Base-by-base conservation (phyloP, 1,140 invertebrate species). In the Habropoda laboriosa region DNA sequence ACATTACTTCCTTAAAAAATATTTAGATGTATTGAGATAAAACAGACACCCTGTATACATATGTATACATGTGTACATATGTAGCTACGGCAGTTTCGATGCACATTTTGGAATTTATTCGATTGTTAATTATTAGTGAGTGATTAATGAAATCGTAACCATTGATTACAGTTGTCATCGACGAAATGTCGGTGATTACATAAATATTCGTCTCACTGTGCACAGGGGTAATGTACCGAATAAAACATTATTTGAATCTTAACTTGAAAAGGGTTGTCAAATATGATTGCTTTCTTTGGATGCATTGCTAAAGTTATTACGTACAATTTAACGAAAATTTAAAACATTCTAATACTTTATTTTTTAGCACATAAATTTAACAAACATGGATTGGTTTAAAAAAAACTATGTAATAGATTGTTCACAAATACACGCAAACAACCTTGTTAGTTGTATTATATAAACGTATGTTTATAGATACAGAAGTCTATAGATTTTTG, bases 101-200 rank as follows among this genome's bases (percentile, higher is more conserved):
- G 10, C 40, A 2, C 24, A 40, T 64, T 30, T 21, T 45, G 61
- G 27, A 30, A 64, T 64, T 64, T 64, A 64, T 45, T 64, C 61
- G 40, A 45, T 64, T 64, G 61, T 42, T 45, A 45, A 64, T 64
- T 64, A 45, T 64, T 64, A 40, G 24, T 18, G 16, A 24, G 40
- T 45, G 27, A 45, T 64, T 64, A 64, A 64, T 64, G 61, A 64
- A 64, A 64, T 64, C 6, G 40, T 21, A 30, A 40, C 27, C 27
- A 45, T 64, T 64, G 40, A 10, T 45, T 45, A 30, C 40, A 27
- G 38, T 64, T 64, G 61, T 64, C 61, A 30, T 30, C 12, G 40
- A 27, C 45, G 61, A 40, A 64, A 64, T 45, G 61, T 27, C n/a
- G 7, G 38, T 45, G 27, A 64, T 64, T 64, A 64, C 45, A 42